phyloP scores from a whole-genome alignment of 2,113 vertebrate species.

The Andinoacara biseriatus region DNA sequence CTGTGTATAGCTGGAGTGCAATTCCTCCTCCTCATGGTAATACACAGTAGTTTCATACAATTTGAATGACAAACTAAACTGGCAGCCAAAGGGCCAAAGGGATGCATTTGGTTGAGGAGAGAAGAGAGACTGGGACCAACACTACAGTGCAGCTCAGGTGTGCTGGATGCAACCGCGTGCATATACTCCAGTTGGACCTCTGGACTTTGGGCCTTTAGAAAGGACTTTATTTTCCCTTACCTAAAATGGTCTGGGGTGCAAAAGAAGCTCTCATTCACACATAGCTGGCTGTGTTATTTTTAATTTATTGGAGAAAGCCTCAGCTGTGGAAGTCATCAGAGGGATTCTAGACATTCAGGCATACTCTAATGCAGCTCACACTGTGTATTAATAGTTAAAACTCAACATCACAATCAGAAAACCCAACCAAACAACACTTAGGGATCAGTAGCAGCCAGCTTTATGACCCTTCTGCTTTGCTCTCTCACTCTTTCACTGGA shows the following conservation, averaged over 20 bases:
- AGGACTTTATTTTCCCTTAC: slow-evolving; percentile 59
- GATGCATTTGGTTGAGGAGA: slow-evolving; percentile 24
- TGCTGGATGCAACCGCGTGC: slow-evolving; percentile 44
- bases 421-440: slow-evolving; percentile 61
- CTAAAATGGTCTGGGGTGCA: slow-evolving; percentile 65
- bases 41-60: slow-evolving; percentile 68
- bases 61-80: slow-evolving; percentile 71
- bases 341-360: slow-evolving; percentile 45
- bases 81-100: slow-evolving; percentile 41
- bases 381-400: slow-evolving; percentile 72
- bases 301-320: slow-evolving; percentile 75
- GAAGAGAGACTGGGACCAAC: slow-evolving; percentile 29
- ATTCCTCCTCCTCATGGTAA: slow-evolving; percentile 48
- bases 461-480: slow-evolving; percentile 6
- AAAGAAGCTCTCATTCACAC: slow-evolving; percentile 61
- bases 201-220: slow-evolving; percentile 44
- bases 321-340: slow-evolving; percentile 57
- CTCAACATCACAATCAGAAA: slow-evolving; percentile 59
- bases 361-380: slow-evolving; percentile 46
- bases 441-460: slow-evolving; percentile 41
- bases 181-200: slow-evolving; percentile 37
- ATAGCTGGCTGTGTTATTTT: slow-evolving; percentile 69
- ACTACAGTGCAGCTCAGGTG: slow-evolving; percentile 46
- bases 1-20: slow-evolving; percentile 37
- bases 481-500: slow-evolving; percentile 24